Evolutionary conservation across 2,888 invertebrate species (phyloP).

Genomic region (Tenodera sinensis): DNA sequence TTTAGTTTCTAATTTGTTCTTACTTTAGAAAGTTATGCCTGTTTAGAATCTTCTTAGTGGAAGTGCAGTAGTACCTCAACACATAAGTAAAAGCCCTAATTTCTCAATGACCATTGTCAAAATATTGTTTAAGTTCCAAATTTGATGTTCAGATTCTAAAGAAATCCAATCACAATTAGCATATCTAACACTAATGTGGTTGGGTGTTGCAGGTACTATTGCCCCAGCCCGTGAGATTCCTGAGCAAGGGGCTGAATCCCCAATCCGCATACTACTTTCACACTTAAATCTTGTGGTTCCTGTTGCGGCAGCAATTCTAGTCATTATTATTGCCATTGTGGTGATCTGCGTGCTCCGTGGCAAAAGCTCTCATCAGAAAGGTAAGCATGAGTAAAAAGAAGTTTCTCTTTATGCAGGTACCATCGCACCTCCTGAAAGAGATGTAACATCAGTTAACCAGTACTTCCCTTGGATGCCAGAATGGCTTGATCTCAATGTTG

Average conservation of each 20-base stretch:
- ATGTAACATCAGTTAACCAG: constrained; percentile 46
- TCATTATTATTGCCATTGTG: constrained; percentile 88
- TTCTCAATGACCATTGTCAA: neutral
- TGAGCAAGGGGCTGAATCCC: constrained; percentile 67
- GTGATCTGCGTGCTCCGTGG: constrained; percentile 89
- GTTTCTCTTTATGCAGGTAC: constrained; percentile 60
- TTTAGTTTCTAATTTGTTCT: no score
- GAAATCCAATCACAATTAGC: neutral
- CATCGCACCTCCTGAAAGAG: constrained; percentile 62
- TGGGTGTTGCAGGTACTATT: constrained; percentile 84
- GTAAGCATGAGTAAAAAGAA: constrained; percentile 53
- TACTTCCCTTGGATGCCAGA: constrained; percentile 75
- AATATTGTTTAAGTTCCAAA: neutral
- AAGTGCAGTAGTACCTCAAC: constrained; percentile 20
- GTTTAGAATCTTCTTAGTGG: neutral
- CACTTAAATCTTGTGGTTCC: constrained; percentile 93
- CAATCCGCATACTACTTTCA: constrained; percentile 81
- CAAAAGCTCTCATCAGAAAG: constrained; percentile 80
- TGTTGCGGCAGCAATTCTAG: constrained; percentile 84
- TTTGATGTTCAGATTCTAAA: neutral
- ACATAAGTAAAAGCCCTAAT: neutral
- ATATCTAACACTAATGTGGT: neutral
- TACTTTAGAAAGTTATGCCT: no score
- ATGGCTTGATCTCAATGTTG: constrained; percentile 85
- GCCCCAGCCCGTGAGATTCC: constrained; percentile 85